Conservation (phyloP, 2,113 vertebrate genomes). For the Arvicanthis niloticus region DNA sequence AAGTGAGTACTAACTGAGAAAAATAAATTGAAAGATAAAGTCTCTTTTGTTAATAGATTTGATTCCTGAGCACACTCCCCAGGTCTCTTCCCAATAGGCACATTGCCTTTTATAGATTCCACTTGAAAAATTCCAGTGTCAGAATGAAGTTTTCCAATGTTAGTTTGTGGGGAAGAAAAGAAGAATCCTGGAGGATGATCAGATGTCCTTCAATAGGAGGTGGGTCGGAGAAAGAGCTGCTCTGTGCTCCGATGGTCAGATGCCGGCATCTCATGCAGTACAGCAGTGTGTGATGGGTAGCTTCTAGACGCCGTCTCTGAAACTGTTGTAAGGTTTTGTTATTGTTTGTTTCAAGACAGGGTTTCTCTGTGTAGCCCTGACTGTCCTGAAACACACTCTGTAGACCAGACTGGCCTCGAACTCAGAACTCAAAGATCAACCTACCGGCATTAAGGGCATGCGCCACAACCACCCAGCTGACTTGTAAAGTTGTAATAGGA, state of each 20-base stretch:
- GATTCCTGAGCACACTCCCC: conserved; percentile 2
- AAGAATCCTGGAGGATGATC: not conserved
- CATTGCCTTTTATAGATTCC: conserved; percentile 40
- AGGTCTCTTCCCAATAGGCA: conserved; percentile 8
- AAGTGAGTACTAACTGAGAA: not conserved
- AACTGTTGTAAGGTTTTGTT: not conserved
- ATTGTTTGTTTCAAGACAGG: not conserved
- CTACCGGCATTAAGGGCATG: not conserved
- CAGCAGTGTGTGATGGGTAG: not conserved
- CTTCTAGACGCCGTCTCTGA: not conserved
- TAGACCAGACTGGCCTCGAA: not conserved
- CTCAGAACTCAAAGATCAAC: not conserved
- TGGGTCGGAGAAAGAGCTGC: not conserved
- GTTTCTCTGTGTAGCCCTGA: not conserved
- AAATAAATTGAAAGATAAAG: not conserved
- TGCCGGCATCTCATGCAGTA: not conserved
- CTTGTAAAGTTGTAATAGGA: conserved; percentile 28
- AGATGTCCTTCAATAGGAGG: not conserved
- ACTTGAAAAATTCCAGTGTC: conserved; percentile 38
- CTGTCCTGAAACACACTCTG: not conserved
- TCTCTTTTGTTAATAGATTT: conserved; percentile 29
- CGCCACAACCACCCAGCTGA: not conserved
- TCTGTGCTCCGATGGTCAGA: not conserved
- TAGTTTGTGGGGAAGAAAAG: not conserved
- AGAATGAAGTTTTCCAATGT: not conserved